These are phyloP conservation scores for Latrodectus elegans DNA, from an alignment of 2,888 invertebrate species.

Conservation along the genomic window DNA sequence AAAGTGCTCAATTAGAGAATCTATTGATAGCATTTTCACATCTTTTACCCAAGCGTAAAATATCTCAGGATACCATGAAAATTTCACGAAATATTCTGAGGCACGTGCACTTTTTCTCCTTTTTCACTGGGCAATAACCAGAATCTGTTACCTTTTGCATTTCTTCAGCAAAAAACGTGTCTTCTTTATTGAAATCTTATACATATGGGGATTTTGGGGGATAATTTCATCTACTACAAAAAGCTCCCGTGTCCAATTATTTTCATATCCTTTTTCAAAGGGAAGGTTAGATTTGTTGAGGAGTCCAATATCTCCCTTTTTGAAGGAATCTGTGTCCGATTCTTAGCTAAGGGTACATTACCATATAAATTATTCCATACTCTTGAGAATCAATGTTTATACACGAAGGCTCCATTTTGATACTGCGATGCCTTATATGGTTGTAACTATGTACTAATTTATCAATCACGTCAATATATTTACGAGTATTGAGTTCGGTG, in stretches of 20 bases:
- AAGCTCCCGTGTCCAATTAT: conserved; percentile 28
- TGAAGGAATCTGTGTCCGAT: background rate
- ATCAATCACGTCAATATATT: conserved; percentile 14
- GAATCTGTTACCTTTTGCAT: no score
- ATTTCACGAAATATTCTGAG: conserved; percentile 2
- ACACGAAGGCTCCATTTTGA: no score
- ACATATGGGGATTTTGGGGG: background rate
- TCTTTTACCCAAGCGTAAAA: background rate
- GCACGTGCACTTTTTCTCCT: background rate
- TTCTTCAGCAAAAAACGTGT: conserved; percentile 8
- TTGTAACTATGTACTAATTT: conserved; percentile 43
- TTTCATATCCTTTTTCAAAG: conserved; percentile 33
- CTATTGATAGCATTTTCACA: conserved; percentile 8
- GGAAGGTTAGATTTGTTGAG: background rate
- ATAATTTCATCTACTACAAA: conserved; percentile 1
- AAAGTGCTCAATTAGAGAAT: background rate
- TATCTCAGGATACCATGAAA: background rate
- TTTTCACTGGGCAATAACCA: background rate
- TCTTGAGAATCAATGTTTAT: no score
- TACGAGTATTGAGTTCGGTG: conserved; percentile 8
- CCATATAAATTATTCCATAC: no score
- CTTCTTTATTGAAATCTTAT: background rate
- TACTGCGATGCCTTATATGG: no score
- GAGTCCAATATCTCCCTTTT: conserved; percentile 16
- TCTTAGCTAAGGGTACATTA: background rate